These are phyloP conservation scores for Timandra comae DNA, from an alignment of 2,888 invertebrate species.

Conservation along the genomic window DNA sequence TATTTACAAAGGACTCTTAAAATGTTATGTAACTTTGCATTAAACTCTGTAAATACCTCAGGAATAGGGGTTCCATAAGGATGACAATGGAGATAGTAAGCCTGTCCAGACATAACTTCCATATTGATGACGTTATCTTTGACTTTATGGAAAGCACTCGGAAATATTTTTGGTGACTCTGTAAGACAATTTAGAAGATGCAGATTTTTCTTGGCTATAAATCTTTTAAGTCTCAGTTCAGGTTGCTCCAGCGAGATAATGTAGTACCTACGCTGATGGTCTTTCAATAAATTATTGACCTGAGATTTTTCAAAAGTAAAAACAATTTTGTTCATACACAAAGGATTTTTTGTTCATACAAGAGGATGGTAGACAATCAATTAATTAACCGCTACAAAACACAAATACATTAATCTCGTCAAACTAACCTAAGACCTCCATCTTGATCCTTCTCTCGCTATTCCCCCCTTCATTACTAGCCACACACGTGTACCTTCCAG, in stretches of 20 bases:
- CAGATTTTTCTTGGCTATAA: no score
- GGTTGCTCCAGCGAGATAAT: no score
- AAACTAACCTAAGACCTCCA: conserved; percentile 58
- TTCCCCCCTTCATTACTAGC: conserved; percentile 74
- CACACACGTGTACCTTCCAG: conserved; percentile 75
- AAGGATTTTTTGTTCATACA: no score
- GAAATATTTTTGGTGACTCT: conserved; percentile 65
- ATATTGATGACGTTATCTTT: conserved; percentile 30
- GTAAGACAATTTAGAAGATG: conserved; percentile 28
- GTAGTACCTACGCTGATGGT: no score
- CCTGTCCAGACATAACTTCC: conserved; percentile 59
- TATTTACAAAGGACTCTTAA: no score
- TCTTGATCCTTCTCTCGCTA: conserved; percentile 42
- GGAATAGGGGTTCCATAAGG: conserved; percentile 78
- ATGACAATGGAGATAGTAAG: conserved; percentile 70
- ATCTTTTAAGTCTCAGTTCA: no score
- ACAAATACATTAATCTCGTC: neutral
- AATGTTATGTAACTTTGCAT: no score
- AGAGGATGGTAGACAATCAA: no score
- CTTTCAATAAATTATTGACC: no score
- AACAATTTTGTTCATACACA: no score
- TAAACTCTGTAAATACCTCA: conserved; percentile 47
- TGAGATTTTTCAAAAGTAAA: no score
- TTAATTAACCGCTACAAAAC: no score
- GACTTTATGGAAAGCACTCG: conserved; percentile 35